These are phyloP conservation scores for Oreochromis niloticus DNA, from an alignment of 2,113 vertebrate genomes.

Conservation along the genomic window DNA sequence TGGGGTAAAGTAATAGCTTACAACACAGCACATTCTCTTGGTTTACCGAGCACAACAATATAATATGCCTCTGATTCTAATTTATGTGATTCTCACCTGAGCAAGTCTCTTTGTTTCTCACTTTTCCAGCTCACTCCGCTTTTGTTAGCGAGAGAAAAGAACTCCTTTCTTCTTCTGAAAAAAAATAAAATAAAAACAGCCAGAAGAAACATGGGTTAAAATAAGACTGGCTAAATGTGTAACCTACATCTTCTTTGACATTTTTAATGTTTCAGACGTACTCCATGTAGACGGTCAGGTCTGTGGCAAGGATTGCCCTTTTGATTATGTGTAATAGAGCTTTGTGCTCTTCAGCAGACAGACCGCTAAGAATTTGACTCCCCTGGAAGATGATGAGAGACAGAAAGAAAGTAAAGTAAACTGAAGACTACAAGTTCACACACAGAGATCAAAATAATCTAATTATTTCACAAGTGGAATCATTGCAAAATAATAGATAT, in stretches of 20 bases:
- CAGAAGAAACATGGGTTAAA: neutral
- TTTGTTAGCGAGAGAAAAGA: constrained; percentile 82
- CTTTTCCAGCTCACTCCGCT: constrained; percentile 80
- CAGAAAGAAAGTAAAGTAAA: neutral
- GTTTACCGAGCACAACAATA: neutral
- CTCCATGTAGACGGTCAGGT: constrained; percentile 85
- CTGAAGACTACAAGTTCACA: neutral
- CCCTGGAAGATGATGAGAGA: constrained; percentile 68
- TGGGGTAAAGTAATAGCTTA: neutral
- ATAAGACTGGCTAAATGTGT: neutral
- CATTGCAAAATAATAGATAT: neutral
- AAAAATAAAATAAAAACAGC: neutral
- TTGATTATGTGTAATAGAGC: constrained; percentile 82
- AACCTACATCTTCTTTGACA: neutral
- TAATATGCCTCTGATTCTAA: neutral
- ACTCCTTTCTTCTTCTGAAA: constrained; percentile 72
- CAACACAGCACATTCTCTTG: neutral
- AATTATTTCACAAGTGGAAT: neutral
- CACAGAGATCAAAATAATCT: neutral
- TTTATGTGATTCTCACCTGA: constrained; percentile 70
- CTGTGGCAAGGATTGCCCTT: constrained; percentile 88
- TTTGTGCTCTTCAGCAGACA: constrained; percentile 84
- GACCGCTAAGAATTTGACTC: constrained; percentile 85
- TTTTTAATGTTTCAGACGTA: constrained; percentile 63
- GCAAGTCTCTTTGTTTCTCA: constrained; percentile 80